These are phyloP conservation scores for Euura lappo DNA, from an alignment of 1,140 invertebrate genomes.

Conservation along the genomic window DNA sequence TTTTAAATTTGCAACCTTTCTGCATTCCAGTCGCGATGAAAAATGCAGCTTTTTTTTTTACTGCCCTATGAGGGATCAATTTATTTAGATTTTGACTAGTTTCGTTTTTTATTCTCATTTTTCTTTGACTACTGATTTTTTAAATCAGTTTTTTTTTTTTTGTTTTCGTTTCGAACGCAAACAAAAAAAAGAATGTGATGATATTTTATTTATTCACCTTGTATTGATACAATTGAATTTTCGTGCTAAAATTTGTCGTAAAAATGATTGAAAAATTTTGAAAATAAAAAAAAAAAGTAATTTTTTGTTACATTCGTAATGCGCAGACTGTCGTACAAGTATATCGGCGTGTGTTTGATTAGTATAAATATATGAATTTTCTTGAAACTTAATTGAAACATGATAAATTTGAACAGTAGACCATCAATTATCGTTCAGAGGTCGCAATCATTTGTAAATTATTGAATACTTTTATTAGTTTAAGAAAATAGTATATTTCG, in stretches of 20 bases:
- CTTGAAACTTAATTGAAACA: neutral
- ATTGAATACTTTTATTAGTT: too few species aligned
- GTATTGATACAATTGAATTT: too few species aligned
- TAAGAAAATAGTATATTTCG: too few species aligned
- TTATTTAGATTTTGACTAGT: too few species aligned
- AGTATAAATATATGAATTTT: neutral
- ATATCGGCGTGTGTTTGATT: conserved; percentile 3
- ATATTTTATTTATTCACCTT: too few species aligned
- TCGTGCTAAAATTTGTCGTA: neutral
- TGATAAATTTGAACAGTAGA: neutral
- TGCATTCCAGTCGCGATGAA: too few species aligned
- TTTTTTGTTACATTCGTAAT: neutral
- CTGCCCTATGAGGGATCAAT: too few species aligned
- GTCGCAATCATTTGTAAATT: neutral
- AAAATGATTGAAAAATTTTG: neutral
- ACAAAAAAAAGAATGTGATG: too few species aligned
- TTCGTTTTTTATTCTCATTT: too few species aligned
- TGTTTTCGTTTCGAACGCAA: neutral
- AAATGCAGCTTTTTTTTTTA: too few species aligned
- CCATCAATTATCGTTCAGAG: neutral
- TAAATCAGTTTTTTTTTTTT: neutral
- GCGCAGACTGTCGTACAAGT: neutral
- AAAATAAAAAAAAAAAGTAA: too few species aligned
- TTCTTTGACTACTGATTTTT: neutral
- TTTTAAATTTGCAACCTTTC: too few species aligned